phyloP scores from a whole-genome alignment of 2,888 invertebrate genomes.

The Rotaria macrura region DNA sequence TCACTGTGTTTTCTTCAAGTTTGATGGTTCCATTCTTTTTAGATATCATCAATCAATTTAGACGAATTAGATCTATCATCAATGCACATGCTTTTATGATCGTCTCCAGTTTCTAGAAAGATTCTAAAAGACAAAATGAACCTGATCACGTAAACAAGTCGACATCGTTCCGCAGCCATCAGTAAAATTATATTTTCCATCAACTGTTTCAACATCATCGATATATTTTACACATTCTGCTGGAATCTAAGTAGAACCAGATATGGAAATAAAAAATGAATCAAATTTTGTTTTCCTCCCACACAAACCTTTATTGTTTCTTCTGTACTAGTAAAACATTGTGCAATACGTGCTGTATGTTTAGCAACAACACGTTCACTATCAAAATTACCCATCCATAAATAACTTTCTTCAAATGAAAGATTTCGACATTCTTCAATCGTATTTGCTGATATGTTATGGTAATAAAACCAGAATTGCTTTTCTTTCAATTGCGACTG shows the following conservation, averaged over 20 bases:
- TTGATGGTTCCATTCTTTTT: no score
- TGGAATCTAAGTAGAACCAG: neutral
- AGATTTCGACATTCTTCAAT: neutral
- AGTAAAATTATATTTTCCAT: slow-evolving; percentile 7
- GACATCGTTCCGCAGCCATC: slow-evolving; percentile 1
- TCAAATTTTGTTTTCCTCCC: neutral
- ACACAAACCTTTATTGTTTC: neutral
- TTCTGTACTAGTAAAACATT: slow-evolving; percentile 8
- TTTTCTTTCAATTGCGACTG: neutral
- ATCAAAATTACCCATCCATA: slow-evolving; percentile 6
- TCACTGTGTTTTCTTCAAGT: no score
- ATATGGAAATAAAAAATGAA: neutral
- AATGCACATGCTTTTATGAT: neutral
- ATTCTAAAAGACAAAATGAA: neutral
- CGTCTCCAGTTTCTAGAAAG: neutral
- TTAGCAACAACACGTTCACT: slow-evolving; percentile 3
- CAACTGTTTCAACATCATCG: neutral
- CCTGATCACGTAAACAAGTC: neutral
- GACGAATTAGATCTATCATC: no score
- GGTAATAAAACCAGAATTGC: slow-evolving; percentile 15
- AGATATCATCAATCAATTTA: no score
- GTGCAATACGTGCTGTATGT: slow-evolving; percentile 13
- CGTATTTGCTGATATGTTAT: neutral
- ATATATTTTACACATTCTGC: neutral
- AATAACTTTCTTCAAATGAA: neutral